These are phyloP conservation scores for Thelaira solivaga DNA, from an alignment of 2,888 invertebrate species.

Conservation along the genomic window DNA sequence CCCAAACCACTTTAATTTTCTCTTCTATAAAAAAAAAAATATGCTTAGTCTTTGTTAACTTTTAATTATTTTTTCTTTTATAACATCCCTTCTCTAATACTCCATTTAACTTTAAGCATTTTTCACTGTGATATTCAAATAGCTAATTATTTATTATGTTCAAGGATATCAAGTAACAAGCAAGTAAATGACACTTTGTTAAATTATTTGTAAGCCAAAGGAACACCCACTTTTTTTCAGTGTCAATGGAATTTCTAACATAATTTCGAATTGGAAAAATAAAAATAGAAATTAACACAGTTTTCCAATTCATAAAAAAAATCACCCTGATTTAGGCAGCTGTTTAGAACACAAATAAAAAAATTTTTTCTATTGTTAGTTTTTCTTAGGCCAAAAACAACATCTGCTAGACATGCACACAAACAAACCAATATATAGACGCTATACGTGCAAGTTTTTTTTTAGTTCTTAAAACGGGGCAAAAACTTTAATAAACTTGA, in stretches of 20 bases:
- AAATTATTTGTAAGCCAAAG: background rate
- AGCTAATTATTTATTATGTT: constrained; percentile 19
- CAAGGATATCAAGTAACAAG: background rate
- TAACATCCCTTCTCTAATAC: too few relatives aligned
- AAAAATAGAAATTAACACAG: constrained; percentile 15
- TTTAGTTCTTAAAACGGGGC: background rate
- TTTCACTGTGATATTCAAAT: background rate
- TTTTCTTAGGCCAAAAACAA: constrained; percentile 26
- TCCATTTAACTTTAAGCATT: too few relatives aligned
- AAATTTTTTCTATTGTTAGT: constrained; percentile 9
- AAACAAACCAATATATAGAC: too few relatives aligned
- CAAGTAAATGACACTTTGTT: constrained; percentile 39
- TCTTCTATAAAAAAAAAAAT: too few relatives aligned
- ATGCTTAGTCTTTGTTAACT: too few relatives aligned
- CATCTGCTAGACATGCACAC: constrained; percentile 50
- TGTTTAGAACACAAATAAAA: constrained; percentile 5
- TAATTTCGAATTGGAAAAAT: constrained; percentile 1
- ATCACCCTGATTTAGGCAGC: constrained; percentile 27
- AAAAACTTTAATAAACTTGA: constrained; percentile 35
- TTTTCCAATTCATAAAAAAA: background rate
- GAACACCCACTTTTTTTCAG: constrained; percentile 31
- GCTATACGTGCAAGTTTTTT: background rate
- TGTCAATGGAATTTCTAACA: constrained; percentile 8
- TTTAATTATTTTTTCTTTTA: too few relatives aligned
- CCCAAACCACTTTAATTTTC: too few relatives aligned